A percentile compares a stretch with the other conserved stretches of the same genome.
phyloP scores from a whole-genome alignment of 2,888 invertebrate genomes.

The Diarsia dahlii region DNA sequence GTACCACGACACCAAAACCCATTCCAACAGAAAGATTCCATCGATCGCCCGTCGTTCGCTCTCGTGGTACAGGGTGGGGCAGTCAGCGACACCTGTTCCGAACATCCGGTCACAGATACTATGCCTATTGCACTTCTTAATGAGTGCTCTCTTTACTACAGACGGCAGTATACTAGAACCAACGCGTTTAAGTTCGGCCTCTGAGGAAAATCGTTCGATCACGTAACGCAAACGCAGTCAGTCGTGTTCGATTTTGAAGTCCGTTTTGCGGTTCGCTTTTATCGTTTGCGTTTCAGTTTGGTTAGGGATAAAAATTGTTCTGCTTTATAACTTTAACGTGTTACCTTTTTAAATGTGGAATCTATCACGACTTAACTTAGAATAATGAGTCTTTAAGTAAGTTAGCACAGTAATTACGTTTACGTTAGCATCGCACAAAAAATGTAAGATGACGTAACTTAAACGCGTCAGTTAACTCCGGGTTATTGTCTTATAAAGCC shows the following conservation, averaged over 20 bases:
- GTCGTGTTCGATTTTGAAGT: slow-evolving; percentile 44
- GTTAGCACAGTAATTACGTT: slow-evolving; percentile 38
- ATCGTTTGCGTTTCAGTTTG: slow-evolving; percentile 42
- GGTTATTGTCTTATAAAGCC: slow-evolving; percentile 56
- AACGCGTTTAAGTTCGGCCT: slow-evolving; percentile 64
- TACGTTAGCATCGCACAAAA: slow-evolving; percentile 28
- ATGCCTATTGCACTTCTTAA: slow-evolving; percentile 69
- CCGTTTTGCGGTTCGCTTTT: slow-evolving; percentile 18
- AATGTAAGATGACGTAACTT: slow-evolving; percentile 46
- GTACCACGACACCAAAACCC: slow-evolving; percentile 24
- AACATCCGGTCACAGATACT: slow-evolving; percentile 74
- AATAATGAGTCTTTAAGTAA: slow-evolving; percentile 49
- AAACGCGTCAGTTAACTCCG: slow-evolving; percentile 58
- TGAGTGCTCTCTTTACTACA: slow-evolving; percentile 60
- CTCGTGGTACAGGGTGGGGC: slow-evolving; percentile 70
- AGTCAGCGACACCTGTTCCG: slow-evolving; percentile 80
- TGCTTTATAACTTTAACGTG: slow-evolving; percentile 41
- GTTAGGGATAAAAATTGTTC: slow-evolving; percentile 18
- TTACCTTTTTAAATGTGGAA: slow-evolving; percentile 8
- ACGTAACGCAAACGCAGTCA: slow-evolving; percentile 59
- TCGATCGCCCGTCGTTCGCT: slow-evolving; percentile 53
- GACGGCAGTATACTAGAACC: slow-evolving; percentile 53
- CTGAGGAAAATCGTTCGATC: slow-evolving; percentile 40
- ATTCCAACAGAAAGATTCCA: slow-evolving; percentile 26
- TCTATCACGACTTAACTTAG: slow-evolving; percentile 12